Evolutionary conservation across 1,140 invertebrate genomes (phyloP).

Genomic region (Cherax quadricarinatus): DNA sequence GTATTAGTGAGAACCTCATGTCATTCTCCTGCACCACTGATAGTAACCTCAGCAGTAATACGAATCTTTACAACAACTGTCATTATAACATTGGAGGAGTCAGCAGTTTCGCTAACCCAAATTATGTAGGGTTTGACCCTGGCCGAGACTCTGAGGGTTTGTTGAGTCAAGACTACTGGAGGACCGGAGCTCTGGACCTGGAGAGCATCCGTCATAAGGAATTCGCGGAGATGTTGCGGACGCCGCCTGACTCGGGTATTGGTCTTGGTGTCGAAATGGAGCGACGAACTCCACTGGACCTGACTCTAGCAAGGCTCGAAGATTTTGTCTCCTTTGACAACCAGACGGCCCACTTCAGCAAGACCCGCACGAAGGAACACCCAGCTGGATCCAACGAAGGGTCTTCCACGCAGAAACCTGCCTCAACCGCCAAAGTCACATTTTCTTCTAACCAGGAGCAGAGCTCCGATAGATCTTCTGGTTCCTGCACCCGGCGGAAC

Average conservation of each 20-base stretch:
- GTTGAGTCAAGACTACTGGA: conserved; percentile 72
- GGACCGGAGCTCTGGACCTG: conserved; percentile 69
- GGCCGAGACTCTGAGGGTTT: conserved; percentile 51
- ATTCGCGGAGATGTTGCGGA: conserved; percentile 71
- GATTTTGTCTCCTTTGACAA: conserved; percentile 71
- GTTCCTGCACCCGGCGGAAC: neutral
- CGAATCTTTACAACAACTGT: conserved; percentile 46
- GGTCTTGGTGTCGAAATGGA: conserved; percentile 72
- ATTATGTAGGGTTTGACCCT: conserved; percentile 69
- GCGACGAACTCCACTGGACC: conserved; percentile 65
- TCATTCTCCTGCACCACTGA: conserved; percentile 72
- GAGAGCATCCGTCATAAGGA: conserved; percentile 72
- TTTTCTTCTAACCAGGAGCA: conserved; percentile 40
- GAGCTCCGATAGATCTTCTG: neutral
- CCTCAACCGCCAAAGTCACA: conserved; percentile 53
- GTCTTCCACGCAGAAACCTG: neutral
- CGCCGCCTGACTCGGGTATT: conserved; percentile 72
- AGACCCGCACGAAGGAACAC: conserved; percentile 43
- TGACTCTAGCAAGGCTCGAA: conserved; percentile 61
- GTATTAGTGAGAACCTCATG: conserved; percentile 73
- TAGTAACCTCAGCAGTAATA: conserved; percentile 69
- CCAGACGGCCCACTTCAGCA: conserved; percentile 57
- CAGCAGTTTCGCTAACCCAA: conserved; percentile 71
- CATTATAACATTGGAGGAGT: conserved; percentile 44
- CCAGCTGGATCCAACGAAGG: conserved; percentile 33